Conservation (phyloP, 2,888 invertebrate species). For the Lissonota sp. region DNA sequence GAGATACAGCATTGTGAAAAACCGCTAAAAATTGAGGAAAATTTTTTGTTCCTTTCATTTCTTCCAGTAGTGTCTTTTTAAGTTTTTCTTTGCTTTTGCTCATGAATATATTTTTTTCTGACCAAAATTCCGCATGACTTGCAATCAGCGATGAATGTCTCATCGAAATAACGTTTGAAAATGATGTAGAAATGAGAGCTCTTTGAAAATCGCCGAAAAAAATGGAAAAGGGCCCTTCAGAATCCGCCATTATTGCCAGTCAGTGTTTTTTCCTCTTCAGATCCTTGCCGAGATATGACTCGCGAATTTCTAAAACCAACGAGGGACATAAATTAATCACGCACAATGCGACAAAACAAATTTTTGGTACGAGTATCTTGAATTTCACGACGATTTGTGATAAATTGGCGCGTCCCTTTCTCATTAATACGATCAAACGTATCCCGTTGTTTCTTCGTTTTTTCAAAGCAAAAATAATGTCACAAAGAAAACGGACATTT, state of each 20-base stretch:
- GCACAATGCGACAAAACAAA: neutral
- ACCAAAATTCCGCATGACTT: neutral
- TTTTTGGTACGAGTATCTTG: conserved; percentile 11
- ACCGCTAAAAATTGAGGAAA: conserved; percentile 7
- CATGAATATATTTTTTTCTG: neutral
- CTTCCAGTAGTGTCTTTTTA: too few relatives aligned
- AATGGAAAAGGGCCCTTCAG: too few relatives aligned
- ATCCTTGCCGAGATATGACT: too few relatives aligned
- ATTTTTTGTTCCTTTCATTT: too few relatives aligned
- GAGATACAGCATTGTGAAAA: neutral
- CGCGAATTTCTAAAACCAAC: too few relatives aligned
- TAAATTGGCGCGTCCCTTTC: conserved; percentile 29
- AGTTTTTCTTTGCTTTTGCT: neutral
- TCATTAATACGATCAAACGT: conserved; percentile 28
- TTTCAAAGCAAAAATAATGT: neutral
- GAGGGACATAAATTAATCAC: neutral
- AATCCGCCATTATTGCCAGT: too few relatives aligned
- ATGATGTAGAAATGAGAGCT: too few relatives aligned
- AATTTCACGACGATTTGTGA: conserved; percentile 1
- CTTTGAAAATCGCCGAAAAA: too few relatives aligned
- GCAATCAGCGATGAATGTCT: neutral
- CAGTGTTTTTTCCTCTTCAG: too few relatives aligned
- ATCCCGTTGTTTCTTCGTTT: neutral
- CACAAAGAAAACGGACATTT: neutral
- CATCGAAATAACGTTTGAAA: neutral